Base-by-base conservation (phyloP, 2,888 invertebrate species). In the Mimachlamys varia region DNA sequence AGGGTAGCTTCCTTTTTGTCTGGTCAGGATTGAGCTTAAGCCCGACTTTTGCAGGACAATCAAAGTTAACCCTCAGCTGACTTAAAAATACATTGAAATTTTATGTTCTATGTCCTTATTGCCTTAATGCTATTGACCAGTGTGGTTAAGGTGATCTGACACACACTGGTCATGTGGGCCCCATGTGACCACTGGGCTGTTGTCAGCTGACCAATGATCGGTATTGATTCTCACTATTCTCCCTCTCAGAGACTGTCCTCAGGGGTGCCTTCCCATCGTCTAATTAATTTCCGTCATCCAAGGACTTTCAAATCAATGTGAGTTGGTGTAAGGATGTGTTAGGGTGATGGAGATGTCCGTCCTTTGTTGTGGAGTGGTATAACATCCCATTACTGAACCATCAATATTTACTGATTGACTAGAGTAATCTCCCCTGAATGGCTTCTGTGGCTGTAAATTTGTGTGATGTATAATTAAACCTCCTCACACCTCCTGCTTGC, bases 361-460 rank as follows among this genome's bases (percentile, higher is more conserved):
- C 76, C 22, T 76, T 76, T 76, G 76, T 76, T 27, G 76, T 76
- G 76, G 33, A 76, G 76, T 33, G 33, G 76, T 76, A 76, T 76
- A 76, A 76, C 76, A 76, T 76, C 33, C 76, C 76, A 76, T 76
- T 76, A 76, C 76, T 19, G 76, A 76, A 76, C 76, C 76, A 76
- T 76, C 76, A 76, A 76, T 76, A 76, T 76, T 76, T 76, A 76
- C 76, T 76, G 76, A 76, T 76, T 76, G 76, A 76, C 76, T 27
- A 33, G 76, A 76, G 76, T 76, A 76, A 76, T 76, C 76, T 76
- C 76, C 76, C 76, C 76, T 76, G 76, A 76, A 76, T 76, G 76
- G 22, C n/a, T n/a, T 58, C 22, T 19, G 13, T 10, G 27, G 76
- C 22, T 22, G 58, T 58, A 19, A 58, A 22, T 22, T 58, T 58